These are phyloP conservation scores for Chorisops tibialis DNA, from an alignment of 2,888 invertebrate genomes.

Conservation along the genomic window DNA sequence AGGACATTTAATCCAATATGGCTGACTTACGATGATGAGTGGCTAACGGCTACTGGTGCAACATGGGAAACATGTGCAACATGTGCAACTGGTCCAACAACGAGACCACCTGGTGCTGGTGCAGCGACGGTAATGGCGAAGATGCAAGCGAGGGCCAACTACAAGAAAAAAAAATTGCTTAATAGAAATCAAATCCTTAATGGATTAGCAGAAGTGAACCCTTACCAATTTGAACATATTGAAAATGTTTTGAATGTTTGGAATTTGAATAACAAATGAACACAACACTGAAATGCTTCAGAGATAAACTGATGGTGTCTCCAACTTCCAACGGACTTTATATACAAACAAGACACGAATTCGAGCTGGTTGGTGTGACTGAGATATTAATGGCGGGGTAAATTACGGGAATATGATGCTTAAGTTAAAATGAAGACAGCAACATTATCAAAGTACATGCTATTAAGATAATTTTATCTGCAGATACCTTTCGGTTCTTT, in stretches of 20 bases:
- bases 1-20: background rate
- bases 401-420: background rate
- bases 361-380: background rate
- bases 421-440: background rate
- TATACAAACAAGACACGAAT: constrained; percentile 23
- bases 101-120: constrained; percentile 49
- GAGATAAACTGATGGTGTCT: constrained; percentile 30
- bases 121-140: constrained; percentile 42
- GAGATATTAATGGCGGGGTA: constrained; percentile 16
- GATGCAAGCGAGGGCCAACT: constrained; percentile 47
- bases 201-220: constrained; percentile 24
- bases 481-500: too few relatives aligned
- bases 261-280: constrained; percentile 32
- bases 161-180: constrained; percentile 5
- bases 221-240: constrained; percentile 51
- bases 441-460: too few relatives aligned
- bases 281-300: constrained; percentile 34
- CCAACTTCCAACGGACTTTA: constrained; percentile 23
- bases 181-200: background rate
- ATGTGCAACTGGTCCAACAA: constrained; percentile 41
- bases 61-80: constrained; percentile 24
- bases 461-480: too few relatives aligned
- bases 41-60: constrained; percentile 30
- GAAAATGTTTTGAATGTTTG: constrained; percentile 26
- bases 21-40: constrained; percentile 28